Base-by-base conservation (phyloP, 2,113 vertebrate genomes). In the Excalfactoria chinensis region DNA sequence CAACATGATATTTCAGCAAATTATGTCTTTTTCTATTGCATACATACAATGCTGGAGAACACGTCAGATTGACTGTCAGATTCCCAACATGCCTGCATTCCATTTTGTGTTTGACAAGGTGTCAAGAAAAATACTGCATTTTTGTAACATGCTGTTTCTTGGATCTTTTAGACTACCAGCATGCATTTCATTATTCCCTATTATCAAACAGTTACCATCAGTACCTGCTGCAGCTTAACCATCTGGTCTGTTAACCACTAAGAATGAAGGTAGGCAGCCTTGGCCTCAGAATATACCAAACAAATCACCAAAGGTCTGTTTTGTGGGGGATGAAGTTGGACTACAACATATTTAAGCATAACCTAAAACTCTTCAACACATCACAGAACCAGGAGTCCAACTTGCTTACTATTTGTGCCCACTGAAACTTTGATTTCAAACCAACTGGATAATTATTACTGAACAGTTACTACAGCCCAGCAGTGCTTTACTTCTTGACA, bases 371-470 rank as follows among this genome's bases (percentile, higher is more conserved):
- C 16, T 49, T 51, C 6, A 64, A 21, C 0, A 2, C 10, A 72
- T 62, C 28, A 53, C 26, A 79, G 83, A 41, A 22, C 2, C 8
- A 6, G 53, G 16, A 69, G 1, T 37, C 23, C 43, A 37, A 41
- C 0, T 0, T 25, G 9, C 1, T 79, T 75, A 21, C 60, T 21
- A 13, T 25, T 16, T 74, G 26, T 25, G 43, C n/a, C 55, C 8
- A 7, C 17, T 28, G n/a, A 43, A 19, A 14, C 55, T 46, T 59
- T 78, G 20, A 1, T 6, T 69, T 84, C 40, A 13, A 26, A 62
- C 30, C 11, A 73, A 79, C 7, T 46, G 9, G 13, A 14, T 13
- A 8, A 5, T 13, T 79, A 5, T 75, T 76, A 34, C 9, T 37
- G n/a, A 48, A 74, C 82, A 2, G 23, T 66, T 87, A 35, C 9